Evolutionary conservation across 2,888 invertebrate species (phyloP), one percentile per base, ranked within the genome.

Genomic region (Andrena minutula): DNA sequence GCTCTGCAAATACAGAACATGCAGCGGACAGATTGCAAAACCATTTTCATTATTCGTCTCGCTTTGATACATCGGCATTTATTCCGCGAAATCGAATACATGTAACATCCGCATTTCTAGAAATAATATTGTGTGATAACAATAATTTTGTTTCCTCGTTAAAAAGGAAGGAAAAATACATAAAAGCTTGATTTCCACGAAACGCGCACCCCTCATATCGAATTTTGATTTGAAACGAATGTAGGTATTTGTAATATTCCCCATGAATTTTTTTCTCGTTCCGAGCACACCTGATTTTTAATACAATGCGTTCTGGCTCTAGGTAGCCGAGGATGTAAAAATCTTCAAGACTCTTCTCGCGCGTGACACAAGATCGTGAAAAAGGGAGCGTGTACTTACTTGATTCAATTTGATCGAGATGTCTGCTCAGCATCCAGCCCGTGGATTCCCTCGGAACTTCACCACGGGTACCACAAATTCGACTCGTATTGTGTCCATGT

Each of bases 111-210:
- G 51, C 66, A 63, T 47, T 69, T 72, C 60, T 56, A 61, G 32
- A 28, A 56, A 77, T 85, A 85, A 84, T 84, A 85, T 23, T 58
- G 58, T 81, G 72, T 51, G 23, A 8, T 20, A 65, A 70, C 63
- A 41, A 16, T 41, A 41, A 16, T 76, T 73, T 71, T 28, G 8
- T 56, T 10, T 56, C 1, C 26, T 23, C 10, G 10, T 56, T 23
- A 56, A 56, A 26, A 8, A 53, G 3, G 0, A 0, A 60, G 32
- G 7, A 26, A 49, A 49, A 56, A 63, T 16, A 60, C 32, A n/a
- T 41, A 41, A n/a, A 12, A 58, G 26, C 61, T 61, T 30, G 5
- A 53, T 53, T 7, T 35, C 35, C n/a, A 71, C 41, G 35, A 1
- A 28, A 30, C 68, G 16, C 16, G 41, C 41, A 41, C 0, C 41